A percentile compares a stretch with the other conserved stretches of the same genome.
Evolutionary conservation across 2,797 vertebrate species (phyloP).

Genomic region (Pantherophis vulpinus): DNA sequence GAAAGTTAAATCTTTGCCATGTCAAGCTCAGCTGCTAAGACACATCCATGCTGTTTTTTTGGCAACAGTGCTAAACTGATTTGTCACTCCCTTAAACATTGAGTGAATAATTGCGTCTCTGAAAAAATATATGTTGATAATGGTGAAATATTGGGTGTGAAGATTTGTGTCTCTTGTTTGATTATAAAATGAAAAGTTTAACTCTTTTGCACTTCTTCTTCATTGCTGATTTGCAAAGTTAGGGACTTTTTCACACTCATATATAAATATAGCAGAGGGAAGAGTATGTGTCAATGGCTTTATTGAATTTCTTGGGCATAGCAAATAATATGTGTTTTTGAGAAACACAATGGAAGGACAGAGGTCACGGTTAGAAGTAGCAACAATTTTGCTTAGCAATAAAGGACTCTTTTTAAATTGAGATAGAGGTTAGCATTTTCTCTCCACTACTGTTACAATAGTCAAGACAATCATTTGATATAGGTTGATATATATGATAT

Average conservation of each 20-base stretch:
- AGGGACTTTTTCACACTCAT: slow-evolving; percentile 50
- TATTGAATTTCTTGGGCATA: slow-evolving; percentile 58
- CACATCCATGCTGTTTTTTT: neutral
- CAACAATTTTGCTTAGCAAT: slow-evolving; percentile 31
- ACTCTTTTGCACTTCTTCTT: slow-evolving; percentile 45
- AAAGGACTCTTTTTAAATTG: neutral
- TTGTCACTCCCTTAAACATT: slow-evolving; percentile 15
- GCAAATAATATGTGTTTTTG: slow-evolving; percentile 46
- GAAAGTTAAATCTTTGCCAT: neutral
- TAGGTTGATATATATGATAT: neutral
- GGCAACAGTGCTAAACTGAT: neutral
- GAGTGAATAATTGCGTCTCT: slow-evolving; percentile 28
- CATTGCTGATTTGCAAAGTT: slow-evolving; percentile 49
- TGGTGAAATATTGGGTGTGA: slow-evolving; percentile 38
- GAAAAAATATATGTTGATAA: slow-evolving; percentile 34
- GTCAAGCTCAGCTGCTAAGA: neutral
- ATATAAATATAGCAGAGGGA: slow-evolving; percentile 54
- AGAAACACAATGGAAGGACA: slow-evolving; percentile 52
- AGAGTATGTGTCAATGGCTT: slow-evolving; percentile 53
- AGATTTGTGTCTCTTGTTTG: slow-evolving; percentile 44
- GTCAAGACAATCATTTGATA: neutral
- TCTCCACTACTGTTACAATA: neutral
- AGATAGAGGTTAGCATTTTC: neutral
- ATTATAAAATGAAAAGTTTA: slow-evolving; percentile 52
- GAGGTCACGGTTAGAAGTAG: slow-evolving; percentile 12